Percentiles rank a stretch among this genome's conserved stretches.
Evolutionary conservation across 2,888 invertebrate genomes (phyloP).

Genomic region (Pediacus dermestoides): DNA sequence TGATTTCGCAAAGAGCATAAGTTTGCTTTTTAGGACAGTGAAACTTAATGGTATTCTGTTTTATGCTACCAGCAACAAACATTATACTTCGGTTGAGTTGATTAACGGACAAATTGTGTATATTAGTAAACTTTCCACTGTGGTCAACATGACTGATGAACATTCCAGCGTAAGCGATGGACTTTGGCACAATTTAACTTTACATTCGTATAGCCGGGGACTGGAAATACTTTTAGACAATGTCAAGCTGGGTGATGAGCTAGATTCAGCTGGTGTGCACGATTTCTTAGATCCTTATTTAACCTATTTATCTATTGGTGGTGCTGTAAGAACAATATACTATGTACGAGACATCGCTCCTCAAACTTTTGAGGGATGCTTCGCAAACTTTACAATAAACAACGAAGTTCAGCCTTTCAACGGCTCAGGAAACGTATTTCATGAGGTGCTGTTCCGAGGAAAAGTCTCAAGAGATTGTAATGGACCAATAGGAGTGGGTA

Average conservation of each 20-base stretch:
- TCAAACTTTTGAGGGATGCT: conserved; percentile 80
- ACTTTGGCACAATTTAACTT: conserved; percentile 82
- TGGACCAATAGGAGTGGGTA: conserved; percentile 70
- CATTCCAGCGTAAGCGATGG: conserved; percentile 72
- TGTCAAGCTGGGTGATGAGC: conserved; percentile 72
- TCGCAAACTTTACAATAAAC: conserved; percentile 85
- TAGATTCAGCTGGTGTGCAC: conserved; percentile 82
- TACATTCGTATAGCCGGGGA: conserved; percentile 67
- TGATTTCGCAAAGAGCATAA: conserved; percentile 66
- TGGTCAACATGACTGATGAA: conserved; percentile 78
- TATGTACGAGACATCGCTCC: conserved; percentile 53
- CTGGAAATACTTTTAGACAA: conserved; percentile 68
- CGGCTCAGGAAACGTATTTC: conserved; percentile 80
- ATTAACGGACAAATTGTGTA: conserved; percentile 74
- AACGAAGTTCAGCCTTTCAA: conserved; percentile 86
- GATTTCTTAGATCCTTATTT: conserved; percentile 90
- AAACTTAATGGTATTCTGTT: conserved; percentile 77
- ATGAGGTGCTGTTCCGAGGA: conserved; percentile 66
- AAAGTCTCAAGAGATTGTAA: conserved; percentile 73
- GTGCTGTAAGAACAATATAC: conserved; percentile 63
- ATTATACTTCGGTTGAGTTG: conserved; percentile 79
- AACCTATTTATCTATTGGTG: conserved; percentile 76
- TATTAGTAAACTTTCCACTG: conserved; percentile 71
- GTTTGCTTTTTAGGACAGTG: conserved; percentile 78
- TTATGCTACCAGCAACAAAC: conserved; percentile 81